Base-by-base conservation (phyloP, 2,888 invertebrate genomes). In the Aphidius colemani region DNA sequence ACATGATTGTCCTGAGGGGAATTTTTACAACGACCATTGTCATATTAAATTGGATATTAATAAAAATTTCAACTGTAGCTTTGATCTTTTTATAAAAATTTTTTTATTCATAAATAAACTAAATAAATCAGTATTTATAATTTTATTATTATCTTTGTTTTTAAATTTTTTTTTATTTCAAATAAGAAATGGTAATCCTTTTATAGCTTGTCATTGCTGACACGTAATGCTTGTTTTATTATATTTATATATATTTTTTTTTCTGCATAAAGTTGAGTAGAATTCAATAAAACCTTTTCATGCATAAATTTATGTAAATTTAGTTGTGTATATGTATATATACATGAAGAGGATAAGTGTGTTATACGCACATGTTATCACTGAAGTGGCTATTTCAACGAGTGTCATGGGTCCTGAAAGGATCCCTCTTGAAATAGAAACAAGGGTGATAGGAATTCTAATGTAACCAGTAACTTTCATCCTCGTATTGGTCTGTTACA, bases 351-450 rank as follows among this genome's bases (percentile, higher is more conserved):
- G 49, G n/a, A 49, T n/a, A 40, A 51, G 64, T 57, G 63, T 62
- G 40, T n/a, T n/a, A 11, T 50, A 60, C 56, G 45, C 46, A 43
- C n/a, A 53, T 53, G 49, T 9, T 43, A 41, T 40, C 13, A 10
- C 11, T 41, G 45, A 49, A 56, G 46, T 53, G 48, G 61, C 65
- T 64, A 65, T 53, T 55, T 43, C 53, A 67, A 53, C 45, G 53
- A 61, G 63, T 51, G 18, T 46, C 10, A 63, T 56, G 64, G 55
- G 56, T 18, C 40, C 46, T 39, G 57, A 59, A 13, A 46, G 64
- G 45, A 13, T 60, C 9, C 41, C 53, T 55, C 56, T 9, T 55
- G 59, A 60, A 40, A 49, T 50, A 64, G 55, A 55, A 40, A 45
- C 45, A 46, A 43, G 56, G 58, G 53, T 50, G 51, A 65, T 59